phyloP scores from a whole-genome alignment of 1,140 invertebrate genomes.

The Camponotus pennsylvanicus region DNA sequence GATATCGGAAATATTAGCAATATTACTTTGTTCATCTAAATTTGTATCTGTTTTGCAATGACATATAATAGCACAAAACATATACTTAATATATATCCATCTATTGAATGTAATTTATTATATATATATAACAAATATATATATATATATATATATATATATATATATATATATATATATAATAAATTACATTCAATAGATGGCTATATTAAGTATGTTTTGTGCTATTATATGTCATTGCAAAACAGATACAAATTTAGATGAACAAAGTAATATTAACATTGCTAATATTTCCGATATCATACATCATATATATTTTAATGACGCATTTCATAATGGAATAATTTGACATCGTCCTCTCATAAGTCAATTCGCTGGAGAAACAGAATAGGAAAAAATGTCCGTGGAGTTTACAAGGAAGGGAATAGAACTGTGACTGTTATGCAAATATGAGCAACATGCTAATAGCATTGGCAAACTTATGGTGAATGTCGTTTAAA shows the following conservation, averaged over 20 bases:
- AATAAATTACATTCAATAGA: not conserved
- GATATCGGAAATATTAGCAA: slow-evolving; percentile 11
- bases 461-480: slow-evolving; percentile 53
- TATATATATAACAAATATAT: not conserved
- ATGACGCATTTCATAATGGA: not conserved
- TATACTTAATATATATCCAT: not conserved
- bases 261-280: not conserved
- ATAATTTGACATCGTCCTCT: slow-evolving; percentile 12
- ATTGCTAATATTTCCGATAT: slow-evolving; percentile 21
- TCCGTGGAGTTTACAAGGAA: not conserved
- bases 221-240: not conserved
- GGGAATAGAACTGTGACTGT: not conserved
- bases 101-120: not conserved
- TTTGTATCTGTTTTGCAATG: not conserved
- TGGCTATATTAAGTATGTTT: not conserved
- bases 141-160: not conserved
- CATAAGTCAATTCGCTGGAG: slow-evolving; percentile 15
- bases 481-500: not conserved
- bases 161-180: not conserved
- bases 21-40: not conserved
- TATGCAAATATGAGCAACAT: slow-evolving; percentile 30
- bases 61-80: not conserved
- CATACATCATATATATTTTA: not conserved
- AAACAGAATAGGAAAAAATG: not conserved
- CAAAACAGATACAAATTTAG: not conserved